Percentiles rank a stretch among this genome's conserved stretches.
These are phyloP conservation scores for Gila orcuttii DNA, from an alignment of 2,113 vertebrate species.

Conservation along the genomic window DNA sequence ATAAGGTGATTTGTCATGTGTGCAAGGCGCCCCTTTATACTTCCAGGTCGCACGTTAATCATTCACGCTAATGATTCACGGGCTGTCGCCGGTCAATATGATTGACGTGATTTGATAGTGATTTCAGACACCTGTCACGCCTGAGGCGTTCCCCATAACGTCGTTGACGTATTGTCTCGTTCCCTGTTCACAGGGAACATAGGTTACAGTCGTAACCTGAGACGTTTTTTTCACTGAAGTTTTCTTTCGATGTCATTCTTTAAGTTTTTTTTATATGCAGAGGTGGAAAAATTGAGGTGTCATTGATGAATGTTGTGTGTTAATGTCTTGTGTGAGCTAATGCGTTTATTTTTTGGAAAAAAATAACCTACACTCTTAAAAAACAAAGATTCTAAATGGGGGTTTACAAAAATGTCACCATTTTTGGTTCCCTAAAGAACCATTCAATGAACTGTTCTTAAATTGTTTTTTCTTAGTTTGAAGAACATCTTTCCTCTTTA, in stretches of 20 bases:
- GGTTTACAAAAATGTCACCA: not conserved
- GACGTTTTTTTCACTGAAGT: not conserved
- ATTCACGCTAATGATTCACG: too few species aligned
- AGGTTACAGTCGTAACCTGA: too few species aligned
- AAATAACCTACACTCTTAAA: not conserved
- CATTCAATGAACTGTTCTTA: not conserved
- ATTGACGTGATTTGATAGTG: too few species aligned
- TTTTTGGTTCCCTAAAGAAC: not conserved
- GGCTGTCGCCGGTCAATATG: too few species aligned
- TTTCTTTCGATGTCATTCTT: not conserved
- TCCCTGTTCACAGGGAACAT: too few species aligned
- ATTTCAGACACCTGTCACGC: too few species aligned
- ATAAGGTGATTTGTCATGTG: too few species aligned
- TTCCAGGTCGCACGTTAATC: too few species aligned
- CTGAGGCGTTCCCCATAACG: too few species aligned
- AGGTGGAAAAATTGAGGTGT: conserved; percentile 44
- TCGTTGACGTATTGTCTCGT: too few species aligned
- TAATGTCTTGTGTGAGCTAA: conserved; percentile 39
- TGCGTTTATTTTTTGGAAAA: not conserved
- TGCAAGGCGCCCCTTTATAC: too few species aligned
- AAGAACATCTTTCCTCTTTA: not conserved
- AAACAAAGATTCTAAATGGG: not conserved
- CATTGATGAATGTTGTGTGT: conserved; percentile 40
- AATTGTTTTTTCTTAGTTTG: not conserved
- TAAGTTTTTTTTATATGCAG: conserved; percentile 34